Evolutionary conservation across 2,888 invertebrate genomes (phyloP), one percentile per base, ranked within the genome.

Genomic region (Ceramica pisi): DNA sequence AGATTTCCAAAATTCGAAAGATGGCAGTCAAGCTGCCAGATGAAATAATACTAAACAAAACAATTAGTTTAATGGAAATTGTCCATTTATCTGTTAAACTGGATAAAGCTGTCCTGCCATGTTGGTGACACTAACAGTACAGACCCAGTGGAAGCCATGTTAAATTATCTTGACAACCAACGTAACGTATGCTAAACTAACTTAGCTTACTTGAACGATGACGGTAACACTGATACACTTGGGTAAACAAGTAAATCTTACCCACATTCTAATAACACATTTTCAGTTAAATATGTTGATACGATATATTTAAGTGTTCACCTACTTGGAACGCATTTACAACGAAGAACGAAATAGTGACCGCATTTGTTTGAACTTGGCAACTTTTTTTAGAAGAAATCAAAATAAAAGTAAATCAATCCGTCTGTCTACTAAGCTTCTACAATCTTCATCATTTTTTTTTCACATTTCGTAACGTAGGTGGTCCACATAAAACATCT

Each of bases 181-280:
- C 3, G 6, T 14, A 14, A 56, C 9, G 16, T 12, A 14, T 19
- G 41, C 31, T 14, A 10, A 19, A 35, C 53, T 67, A 26, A 66
- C 65, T 5, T n/a, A 23, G 21, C 16, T 35, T 12, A 21, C 46
- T 31, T 51, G 6, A 14, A 35, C 21, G 31, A 23, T 23, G 62
- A 12, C 19, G 19, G 2, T 8, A 44, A 9, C 10, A n/a, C 35
- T 19, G 3, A 3, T 38, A 66, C 55, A 78, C 70, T 67, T 80
- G 80, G 26, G 44, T 35, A 67, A 78, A 78, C 48, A 50, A 5
- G 21, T 38, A 46, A 59, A 63, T 64, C 66, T 70, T 66, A 75
- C 41, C 66, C 62, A 68, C 26, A 26, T 19, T n/a, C 26, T 74
- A 61, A 38, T 44, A 60, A 31, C 44, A 72, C 50, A 66, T 44